Conservation (phyloP, 2,888 invertebrate species). For the Pterostichus madidus region DNA sequence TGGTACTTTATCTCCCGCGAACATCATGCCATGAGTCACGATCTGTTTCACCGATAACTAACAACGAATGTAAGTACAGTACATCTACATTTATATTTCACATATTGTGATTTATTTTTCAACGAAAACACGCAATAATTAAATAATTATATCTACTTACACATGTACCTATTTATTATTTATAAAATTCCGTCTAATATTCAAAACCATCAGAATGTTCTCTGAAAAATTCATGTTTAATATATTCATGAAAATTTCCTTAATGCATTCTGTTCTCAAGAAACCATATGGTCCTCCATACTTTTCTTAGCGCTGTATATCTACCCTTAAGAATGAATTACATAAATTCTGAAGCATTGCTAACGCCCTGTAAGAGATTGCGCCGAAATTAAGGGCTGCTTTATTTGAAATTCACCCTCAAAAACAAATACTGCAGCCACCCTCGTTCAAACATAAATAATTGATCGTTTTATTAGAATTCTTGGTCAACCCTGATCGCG, state of each 20-base stretch:
- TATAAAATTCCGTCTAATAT: slow-evolving; percentile 16
- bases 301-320: slow-evolving; percentile 3
- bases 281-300: slow-evolving; percentile 29
- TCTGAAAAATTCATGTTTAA: slow-evolving; percentile 19
- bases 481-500: slow-evolving; percentile 46
- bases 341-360: slow-evolving; percentile 35
- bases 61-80: no score
- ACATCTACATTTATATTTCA: no score
- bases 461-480: slow-evolving; percentile 57
- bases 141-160: neutral
- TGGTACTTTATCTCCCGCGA: neutral
- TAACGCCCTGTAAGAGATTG: slow-evolving; percentile 47
- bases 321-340: slow-evolving; percentile 43
- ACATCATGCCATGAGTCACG: neutral
- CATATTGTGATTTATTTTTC: no score
- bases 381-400: slow-evolving; percentile 32
- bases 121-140: neutral
- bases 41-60: neutral
- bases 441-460: slow-evolving; percentile 55
- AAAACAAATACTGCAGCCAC: slow-evolving; percentile 33
- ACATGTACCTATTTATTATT: slow-evolving; percentile 1
- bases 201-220: neutral
- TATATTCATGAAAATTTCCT: slow-evolving; percentile 44
- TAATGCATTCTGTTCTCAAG: slow-evolving; percentile 10
- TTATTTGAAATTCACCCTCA: slow-evolving; percentile 51